A percentile compares a stretch with the other conserved stretches of the same genome.
These are phyloP conservation scores for Hypsibius dujardini DNA, from an alignment of 1,140 invertebrate genomes.

Conservation along the genomic window DNA sequence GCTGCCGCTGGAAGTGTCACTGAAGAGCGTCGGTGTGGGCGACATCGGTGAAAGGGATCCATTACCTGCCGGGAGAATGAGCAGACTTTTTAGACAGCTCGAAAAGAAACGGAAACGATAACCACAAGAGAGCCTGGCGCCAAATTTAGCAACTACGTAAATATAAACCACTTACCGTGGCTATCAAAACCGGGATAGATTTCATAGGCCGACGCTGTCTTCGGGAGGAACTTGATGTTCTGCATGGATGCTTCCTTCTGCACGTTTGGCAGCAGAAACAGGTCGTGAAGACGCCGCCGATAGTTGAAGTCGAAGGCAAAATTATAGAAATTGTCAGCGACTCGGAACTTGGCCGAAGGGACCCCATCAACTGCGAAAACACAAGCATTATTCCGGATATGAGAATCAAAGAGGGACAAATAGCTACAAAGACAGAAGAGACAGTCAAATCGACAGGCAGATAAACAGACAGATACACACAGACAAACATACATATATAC, in stretches of 20 bases:
- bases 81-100: too few species aligned
- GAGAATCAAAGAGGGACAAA: too few species aligned
- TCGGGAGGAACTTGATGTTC: slow-evolving; percentile 8
- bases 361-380: not conserved
- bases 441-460: not conserved
- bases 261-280: not conserved
- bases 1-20: not conserved
- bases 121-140: too few species aligned
- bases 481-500: too few species aligned
- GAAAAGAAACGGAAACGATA: too few species aligned
- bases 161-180: not conserved
- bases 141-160: too few species aligned
- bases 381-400: not conserved
- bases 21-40: not conserved
- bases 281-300: slow-evolving; percentile 3
- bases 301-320: slow-evolving; percentile 13
- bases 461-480: not conserved
- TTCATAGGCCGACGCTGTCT: slow-evolving; percentile 5
- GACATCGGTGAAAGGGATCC: not conserved
- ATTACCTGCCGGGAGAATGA: slow-evolving; percentile 1
- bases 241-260: slow-evolving; percentile 3
- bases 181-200: slow-evolving; percentile 16
- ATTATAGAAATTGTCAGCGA: not conserved
- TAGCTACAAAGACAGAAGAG: too few species aligned
- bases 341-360: not conserved